Conservation (phyloP, 2,113 vertebrate species). For the Callospermophilus lateralis region DNA sequence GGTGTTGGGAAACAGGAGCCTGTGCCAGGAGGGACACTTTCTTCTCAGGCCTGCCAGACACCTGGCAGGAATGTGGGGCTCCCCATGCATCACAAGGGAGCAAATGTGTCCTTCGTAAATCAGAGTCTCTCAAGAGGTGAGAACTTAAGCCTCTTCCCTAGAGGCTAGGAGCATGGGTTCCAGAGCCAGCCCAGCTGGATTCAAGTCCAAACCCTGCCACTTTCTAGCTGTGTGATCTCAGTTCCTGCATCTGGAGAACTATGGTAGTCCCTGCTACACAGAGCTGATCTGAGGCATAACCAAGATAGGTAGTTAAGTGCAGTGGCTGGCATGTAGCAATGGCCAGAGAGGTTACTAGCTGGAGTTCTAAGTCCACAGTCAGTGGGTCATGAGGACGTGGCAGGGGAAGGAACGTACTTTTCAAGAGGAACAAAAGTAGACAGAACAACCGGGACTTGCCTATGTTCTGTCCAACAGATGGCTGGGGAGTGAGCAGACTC, state of each 20-base stretch:
- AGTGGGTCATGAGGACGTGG: neutral
- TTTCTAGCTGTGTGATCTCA: neutral
- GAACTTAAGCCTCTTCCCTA: slow-evolving; percentile 19
- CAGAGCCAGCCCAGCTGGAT: neutral
- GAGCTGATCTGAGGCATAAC: neutral
- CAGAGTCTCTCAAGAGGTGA: neutral
- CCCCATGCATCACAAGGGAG: neutral
- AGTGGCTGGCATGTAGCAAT: neutral
- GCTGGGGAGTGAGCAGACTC: slow-evolving; percentile 44
- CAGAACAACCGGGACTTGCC: neutral
- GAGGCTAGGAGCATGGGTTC: neutral
- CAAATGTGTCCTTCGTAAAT: neutral
- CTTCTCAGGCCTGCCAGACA: neutral
- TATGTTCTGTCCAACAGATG: slow-evolving; percentile 70
- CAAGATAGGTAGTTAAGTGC: neutral
- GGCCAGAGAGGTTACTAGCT: neutral
- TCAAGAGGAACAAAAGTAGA: neutral
- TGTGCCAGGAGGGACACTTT: neutral
- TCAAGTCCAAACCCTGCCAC: neutral
- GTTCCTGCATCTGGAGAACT: neutral
- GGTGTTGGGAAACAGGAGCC: neutral
- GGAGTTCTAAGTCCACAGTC: neutral
- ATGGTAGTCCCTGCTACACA: neutral
- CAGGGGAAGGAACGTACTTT: neutral
- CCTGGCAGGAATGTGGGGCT: neutral